Base-by-base conservation (phyloP, 2,113 vertebrate species). In the Nanorana parkeri region DNA sequence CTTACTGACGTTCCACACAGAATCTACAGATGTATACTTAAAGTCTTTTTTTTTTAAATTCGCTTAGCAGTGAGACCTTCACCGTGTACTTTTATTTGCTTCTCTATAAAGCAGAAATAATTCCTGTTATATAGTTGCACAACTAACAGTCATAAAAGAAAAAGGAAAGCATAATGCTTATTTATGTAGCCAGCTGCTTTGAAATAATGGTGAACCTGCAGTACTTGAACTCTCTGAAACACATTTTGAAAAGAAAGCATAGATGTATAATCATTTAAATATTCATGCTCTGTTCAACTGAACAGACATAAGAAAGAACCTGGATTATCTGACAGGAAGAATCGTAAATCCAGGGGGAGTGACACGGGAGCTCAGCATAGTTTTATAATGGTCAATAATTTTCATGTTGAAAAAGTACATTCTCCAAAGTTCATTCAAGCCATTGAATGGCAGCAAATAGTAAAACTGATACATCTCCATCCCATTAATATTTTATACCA, bases 341-440 rank as follows among this genome's bases (percentile, higher is more conserved):
- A 63, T 72, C 32, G 29, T 72, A 61, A 65, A 64, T 73, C 79
- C 19, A 65, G 28, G 23, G 20, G 68, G 29, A 69, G 2, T 47
- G 28, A 47, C 28, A 29, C 29, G 41, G 17, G 26, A 54, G 21
- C 19, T 72, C 24, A 20, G 56, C 24, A 29, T 65, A 81, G 41
- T 73, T 81, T 73, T 73, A 65, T 23, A 65, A 64, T 61, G 64
- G 36, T 81, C 78, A 32, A 73, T 81, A 54, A 81, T 73, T 60
- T 73, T 64, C 58, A 72, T 64, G 41, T 64, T 81, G 63, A 17
- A 75, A 76, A 47, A 76, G 56, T 41, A 63, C 32, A 52, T 71
- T 71, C 68, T 58, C 20, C 41, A 68, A 78, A 60, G 65, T 68
- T 78, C 24, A 78, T 58, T 78, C 64, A 28, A 68, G 13, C 20